Base-by-base conservation (phyloP, 2,797 vertebrate species). In the Gymnoscopelus braueri region DNA sequence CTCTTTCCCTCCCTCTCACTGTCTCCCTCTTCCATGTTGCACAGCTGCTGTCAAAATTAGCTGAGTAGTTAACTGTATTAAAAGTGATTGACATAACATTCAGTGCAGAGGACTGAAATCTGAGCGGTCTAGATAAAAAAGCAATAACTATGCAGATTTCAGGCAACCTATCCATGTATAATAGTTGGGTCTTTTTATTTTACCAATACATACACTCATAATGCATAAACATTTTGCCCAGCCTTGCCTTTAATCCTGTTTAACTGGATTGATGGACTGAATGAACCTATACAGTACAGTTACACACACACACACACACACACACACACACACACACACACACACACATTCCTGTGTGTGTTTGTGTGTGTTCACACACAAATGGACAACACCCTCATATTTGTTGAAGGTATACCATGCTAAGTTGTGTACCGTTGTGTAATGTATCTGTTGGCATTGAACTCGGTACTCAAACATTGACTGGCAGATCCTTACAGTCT, bases 11-110 rank as follows among this genome's bases (percentile, higher is more conserved):
- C 77, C 13, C 29, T 24, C 19, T 29, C n/a, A 19, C 11, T 5
- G 0, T 56, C n/a, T 51, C 11, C 3, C 10, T 2, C 14, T 23
- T 23, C 65, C 32, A 53, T 44, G 39, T 9, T 44, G 39, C 29
- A 11, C 63, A 7, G 13, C 71, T 83, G 61, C 79, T 65, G 66
- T 78, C 70, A 19, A 85, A 75, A 71, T 66, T 74, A 75, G 82
- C 39, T 10, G 2, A 77, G 74, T 65, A 67, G 76, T 74, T 39
- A 32, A 32, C 19, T 2, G 3, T 47, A 48, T 72, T 13, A 75
- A 65, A 72, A 39, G 32, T 64, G 15, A 56, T 52, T 53, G 10
- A 65, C 29, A 0, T 39, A n/a, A 51, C 32, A 54, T 6, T 5
- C 44, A 55, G n/a, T 6, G 62, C 3, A 6, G 19, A 14, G 12